A percentile compares a stretch with the other conserved stretches of the same genome.
phyloP scores from a whole-genome alignment of 2,797 vertebrate species.

The Gila robusta region DNA sequence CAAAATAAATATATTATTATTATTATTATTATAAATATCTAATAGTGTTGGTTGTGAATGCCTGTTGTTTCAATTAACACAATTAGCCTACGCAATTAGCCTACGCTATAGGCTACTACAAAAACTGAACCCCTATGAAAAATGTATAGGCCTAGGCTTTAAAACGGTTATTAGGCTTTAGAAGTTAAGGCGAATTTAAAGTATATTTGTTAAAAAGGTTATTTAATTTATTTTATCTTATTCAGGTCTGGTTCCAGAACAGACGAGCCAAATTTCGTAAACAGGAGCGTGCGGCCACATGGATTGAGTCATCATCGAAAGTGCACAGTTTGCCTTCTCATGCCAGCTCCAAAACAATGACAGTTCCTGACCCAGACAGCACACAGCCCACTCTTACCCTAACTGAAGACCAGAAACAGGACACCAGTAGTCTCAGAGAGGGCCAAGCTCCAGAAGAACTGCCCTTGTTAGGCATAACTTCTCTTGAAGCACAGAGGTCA shows the following conservation, averaged over 20 bases:
- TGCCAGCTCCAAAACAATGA: slow-evolving; percentile 84
- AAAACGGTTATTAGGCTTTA: neutral
- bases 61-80: neutral
- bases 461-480: slow-evolving; percentile 6
- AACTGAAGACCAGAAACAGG: slow-evolving; percentile 3
- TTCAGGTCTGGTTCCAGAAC: slow-evolving; percentile 97
- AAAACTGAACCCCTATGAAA: no score
- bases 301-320: neutral
- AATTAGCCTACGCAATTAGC: no score
- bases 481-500: slow-evolving; percentile 13
- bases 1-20: no score
- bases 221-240: neutral
- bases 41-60: neutral
- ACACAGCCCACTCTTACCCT: slow-evolving; percentile 82
- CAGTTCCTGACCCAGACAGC: slow-evolving; percentile 92
- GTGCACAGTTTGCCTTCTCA: slow-evolving; percentile 69
- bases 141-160: no score
- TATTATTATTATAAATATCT: neutral
- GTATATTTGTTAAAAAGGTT: neutral
- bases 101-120: no score
- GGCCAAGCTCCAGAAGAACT: neutral
- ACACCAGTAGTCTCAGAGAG: neutral
- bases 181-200: neutral
- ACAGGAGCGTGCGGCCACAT: slow-evolving; percentile 76
- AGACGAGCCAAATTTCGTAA: slow-evolving; percentile 95